Evolutionary conservation across 1,140 invertebrate species (phyloP).

Genomic region (Bombus confusus): DNA sequence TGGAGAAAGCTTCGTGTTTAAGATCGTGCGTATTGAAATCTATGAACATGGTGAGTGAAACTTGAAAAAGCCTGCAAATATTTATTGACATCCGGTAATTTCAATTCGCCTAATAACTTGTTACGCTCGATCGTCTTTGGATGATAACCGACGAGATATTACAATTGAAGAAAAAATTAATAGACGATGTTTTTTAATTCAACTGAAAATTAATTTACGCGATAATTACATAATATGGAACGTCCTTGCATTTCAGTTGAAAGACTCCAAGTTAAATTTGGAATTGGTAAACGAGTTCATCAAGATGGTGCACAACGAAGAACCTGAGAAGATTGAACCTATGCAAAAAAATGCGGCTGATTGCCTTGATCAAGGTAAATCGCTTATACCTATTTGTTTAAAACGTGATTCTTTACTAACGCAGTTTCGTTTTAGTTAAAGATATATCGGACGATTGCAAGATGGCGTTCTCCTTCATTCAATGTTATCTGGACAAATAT

Average conservation of each 20-base stretch:
- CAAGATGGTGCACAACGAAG: neutral
- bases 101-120: too few relatives aligned
- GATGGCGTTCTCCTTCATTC: neutral
- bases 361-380: neutral
- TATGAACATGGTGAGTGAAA: neutral
- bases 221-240: too few relatives aligned
- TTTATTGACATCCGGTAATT: neutral
- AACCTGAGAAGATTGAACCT: neutral
- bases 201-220: too few relatives aligned
- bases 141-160: neutral
- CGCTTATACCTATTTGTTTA: neutral
- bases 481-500: neutral
- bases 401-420: neutral
- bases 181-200: too few relatives aligned
- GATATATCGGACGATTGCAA: neutral
- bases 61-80: neutral
- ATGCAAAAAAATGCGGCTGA: fast-evolving
- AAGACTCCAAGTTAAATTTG: neutral
- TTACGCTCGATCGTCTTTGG: neutral
- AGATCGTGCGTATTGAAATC: neutral
- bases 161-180: neutral
- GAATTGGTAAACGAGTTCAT: neutral
- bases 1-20: neutral
- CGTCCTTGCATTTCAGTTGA: neutral
- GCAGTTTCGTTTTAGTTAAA: neutral